Conservation (phyloP, 2,888 invertebrate genomes). For the Synanthedon tipuliformis region DNA sequence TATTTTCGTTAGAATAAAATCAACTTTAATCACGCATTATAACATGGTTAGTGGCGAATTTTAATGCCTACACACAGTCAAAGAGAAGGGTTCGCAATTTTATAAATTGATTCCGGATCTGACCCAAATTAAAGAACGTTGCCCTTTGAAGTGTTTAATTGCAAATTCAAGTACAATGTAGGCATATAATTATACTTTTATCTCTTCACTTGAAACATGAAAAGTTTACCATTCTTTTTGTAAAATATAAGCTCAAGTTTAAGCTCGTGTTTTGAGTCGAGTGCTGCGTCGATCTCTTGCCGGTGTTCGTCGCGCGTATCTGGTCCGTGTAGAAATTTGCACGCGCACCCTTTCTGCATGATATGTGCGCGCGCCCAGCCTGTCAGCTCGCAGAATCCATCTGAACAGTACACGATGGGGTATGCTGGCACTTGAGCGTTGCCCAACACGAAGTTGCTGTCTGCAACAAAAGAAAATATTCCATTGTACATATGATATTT, state of each 20-base stretch:
- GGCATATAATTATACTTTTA: background rate
- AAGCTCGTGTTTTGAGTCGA: slow-evolving; percentile 90
- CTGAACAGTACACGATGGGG: slow-evolving; percentile 96
- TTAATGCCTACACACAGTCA: slow-evolving; percentile 9
- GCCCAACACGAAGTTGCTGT: slow-evolving; percentile 96
- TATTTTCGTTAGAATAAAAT: background rate
- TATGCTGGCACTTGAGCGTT: slow-evolving; percentile 93
- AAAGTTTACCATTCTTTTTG: slow-evolving; percentile 88
- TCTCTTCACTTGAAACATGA: background rate
- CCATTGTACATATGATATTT: too few relatives aligned
- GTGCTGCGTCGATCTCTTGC: slow-evolving; percentile 87
- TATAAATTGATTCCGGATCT: slow-evolving; percentile 15
- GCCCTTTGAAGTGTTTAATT: slow-evolving; percentile 5
- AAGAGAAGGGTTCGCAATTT: slow-evolving; percentile 16
- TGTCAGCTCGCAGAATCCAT: slow-evolving; percentile 96
- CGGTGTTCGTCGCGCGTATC: slow-evolving; percentile 92
- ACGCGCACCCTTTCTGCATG: slow-evolving; percentile 96
- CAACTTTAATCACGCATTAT: background rate
- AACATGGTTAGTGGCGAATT: background rate
- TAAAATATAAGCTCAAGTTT: slow-evolving; percentile 95
- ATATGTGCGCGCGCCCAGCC: slow-evolving; percentile 94
- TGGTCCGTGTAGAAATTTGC: slow-evolving; percentile 92
- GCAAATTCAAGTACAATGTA: background rate
- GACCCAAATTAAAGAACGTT: slow-evolving; percentile 14
- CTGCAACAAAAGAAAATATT: slow-evolving; percentile 60